Evolutionary conservation across 1,140 invertebrate species (phyloP), one percentile per base, ranked within the genome.

Genomic region (Calosoma granatense): DNA sequence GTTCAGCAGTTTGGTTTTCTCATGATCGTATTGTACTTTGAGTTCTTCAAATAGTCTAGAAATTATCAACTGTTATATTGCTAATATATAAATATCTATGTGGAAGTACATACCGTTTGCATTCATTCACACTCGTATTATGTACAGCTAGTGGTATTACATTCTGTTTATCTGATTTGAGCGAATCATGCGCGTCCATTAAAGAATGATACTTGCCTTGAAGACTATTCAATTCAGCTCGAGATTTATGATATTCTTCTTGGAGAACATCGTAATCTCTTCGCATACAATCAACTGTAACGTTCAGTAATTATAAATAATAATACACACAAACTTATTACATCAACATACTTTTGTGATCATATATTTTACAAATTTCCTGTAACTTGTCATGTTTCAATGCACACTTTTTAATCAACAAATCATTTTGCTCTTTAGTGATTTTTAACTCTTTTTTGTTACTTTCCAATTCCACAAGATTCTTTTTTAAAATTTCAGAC

Each of bases 21-120:
- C 83, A 4, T 65, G 63, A 17, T 79, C 76, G 57, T 85, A 83
- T 58, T 81, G 80, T 22, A 60, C 57, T 59, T 84, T 82, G 9
- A 85, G 63, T 62, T 85, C 78, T 61, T 85, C 81, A 57, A 83
- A 79, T 56, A 81, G 70, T 56, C 74, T 75, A 56, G 53, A 70
- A 66, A 57, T 53, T 54, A 51, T 19, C 22, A 55, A 57, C 23
- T 54, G 2, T 30, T 53, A 20, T 11, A 56, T 30, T 36, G 14
- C 36, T 14, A 36, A 51, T 55, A 17, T 47, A 30, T 17, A 54
- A 56, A 55, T 2, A 51, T 53, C 12, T 23, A 22, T 57, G 17
- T 39, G 11, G 21, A 54, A 26, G 21, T 51, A 59, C 30, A 39
- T 65, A 76, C 76, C 68, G 69, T 69, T 80, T 81, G 56, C 80